Conservation (phyloP, 2,888 invertebrate genomes). For the Phragmatobia fuliginosa region DNA sequence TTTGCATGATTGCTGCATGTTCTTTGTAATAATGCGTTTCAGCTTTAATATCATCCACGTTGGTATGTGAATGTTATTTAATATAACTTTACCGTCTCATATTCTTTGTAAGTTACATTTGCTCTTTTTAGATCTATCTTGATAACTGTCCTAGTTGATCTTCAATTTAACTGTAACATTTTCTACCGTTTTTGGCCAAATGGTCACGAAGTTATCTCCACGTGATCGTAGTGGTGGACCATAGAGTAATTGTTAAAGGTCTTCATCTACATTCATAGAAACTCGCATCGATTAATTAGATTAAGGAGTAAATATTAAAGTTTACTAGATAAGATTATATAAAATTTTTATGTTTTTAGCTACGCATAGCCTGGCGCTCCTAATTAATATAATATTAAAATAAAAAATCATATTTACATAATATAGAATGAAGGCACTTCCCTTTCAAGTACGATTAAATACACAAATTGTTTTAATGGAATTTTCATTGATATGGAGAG, state of each 20-base stretch:
- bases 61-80: not conserved
- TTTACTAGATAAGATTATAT: not conserved
- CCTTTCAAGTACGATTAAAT: too few relatives aligned
- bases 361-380: too few relatives aligned
- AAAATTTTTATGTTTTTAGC: not conserved
- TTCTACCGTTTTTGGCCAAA: too few relatives aligned
- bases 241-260: not conserved
- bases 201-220: not conserved
- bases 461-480: too few relatives aligned
- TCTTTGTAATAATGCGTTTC: not conserved
- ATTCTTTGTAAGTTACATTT: too few relatives aligned
- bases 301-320: not conserved
- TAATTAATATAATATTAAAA: too few relatives aligned
- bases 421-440: too few relatives aligned
- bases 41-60: not conserved
- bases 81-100: too few relatives aligned
- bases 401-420: too few relatives aligned
- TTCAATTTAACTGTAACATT: not conserved
- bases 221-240: not conserved
- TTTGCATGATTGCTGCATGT: not conserved
- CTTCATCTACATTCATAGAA: not conserved
- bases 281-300: not conserved
- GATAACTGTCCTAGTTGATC: not conserved
- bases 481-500: too few relatives aligned
- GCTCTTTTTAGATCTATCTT: not conserved